These are phyloP conservation scores for Sarcophilus harrisii DNA, from an alignment of 2,797 vertebrate species.

Conservation along the genomic window DNA sequence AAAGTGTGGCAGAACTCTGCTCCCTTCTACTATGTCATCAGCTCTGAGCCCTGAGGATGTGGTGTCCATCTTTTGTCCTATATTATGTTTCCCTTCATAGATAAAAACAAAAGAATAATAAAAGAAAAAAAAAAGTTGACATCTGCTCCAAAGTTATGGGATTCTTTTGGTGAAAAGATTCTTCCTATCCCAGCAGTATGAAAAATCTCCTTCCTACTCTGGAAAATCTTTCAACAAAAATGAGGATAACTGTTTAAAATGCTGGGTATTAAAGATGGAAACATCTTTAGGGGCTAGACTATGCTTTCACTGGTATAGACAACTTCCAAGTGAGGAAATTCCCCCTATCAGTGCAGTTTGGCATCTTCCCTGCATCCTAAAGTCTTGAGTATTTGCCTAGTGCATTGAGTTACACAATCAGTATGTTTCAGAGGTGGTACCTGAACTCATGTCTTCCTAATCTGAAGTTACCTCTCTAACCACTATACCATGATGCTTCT, in stretches of 20 bases:
- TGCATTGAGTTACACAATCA: neutral
- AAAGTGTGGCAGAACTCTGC: neutral
- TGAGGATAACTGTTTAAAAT: slow-evolving; percentile 5
- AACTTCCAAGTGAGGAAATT: neutral
- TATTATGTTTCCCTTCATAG: neutral
- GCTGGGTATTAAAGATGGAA: slow-evolving; percentile 2
- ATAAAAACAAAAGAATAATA: neutral
- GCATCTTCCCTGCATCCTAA: neutral
- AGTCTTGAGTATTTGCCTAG: neutral
- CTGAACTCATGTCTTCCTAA: neutral
- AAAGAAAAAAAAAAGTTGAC: slow-evolving; percentile 30
- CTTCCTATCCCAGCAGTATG: slow-evolving; percentile 1
- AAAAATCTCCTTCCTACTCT: neutral
- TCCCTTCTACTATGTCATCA: neutral
- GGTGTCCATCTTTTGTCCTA: neutral
- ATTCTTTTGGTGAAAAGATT: slow-evolving; percentile 38
- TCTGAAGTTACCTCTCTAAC: neutral
- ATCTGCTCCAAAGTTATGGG: slow-evolving; percentile 6
- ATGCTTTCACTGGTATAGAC: neutral
- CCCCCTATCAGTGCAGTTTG: neutral
- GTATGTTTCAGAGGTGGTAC: neutral
- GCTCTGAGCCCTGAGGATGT: neutral
- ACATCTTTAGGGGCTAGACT: neutral
- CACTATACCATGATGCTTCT: neutral
- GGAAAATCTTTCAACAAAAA: slow-evolving; percentile 37